phyloP scores from a whole-genome alignment of 1,140 invertebrate genomes.

The Drosophila kikkawai region DNA sequence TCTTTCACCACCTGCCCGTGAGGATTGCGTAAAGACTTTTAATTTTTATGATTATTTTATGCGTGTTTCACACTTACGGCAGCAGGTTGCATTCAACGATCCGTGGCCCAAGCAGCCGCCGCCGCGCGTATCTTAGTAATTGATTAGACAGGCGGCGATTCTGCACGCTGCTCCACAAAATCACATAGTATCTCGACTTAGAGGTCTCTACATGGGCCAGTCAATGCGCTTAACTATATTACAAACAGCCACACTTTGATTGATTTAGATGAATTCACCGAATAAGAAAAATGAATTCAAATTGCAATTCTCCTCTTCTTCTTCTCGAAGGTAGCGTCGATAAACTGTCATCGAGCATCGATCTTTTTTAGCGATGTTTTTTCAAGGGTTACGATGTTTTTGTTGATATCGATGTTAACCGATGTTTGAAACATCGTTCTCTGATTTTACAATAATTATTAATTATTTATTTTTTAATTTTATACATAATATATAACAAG shows the following conservation, averaged over 20 bases:
- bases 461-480: too few relatives aligned
- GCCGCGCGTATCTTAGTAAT: constrained; percentile 29
- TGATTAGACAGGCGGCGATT: constrained; percentile 52
- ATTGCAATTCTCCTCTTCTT: background rate
- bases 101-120: constrained; percentile 8
- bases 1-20: constrained; percentile 43
- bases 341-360: too few relatives aligned
- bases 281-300: background rate
- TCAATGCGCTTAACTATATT: background rate
- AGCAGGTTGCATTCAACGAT: constrained; percentile 48
- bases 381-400: too few relatives aligned
- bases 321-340: too few relatives aligned
- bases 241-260: background rate
- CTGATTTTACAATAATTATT: too few relatives aligned
- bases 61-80: constrained; percentile 62
- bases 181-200: background rate
- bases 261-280: background rate
- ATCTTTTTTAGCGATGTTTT: too few relatives aligned
- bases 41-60: constrained; percentile 77
- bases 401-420: too few relatives aligned
- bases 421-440: too few relatives aligned
- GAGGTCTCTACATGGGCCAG: background rate
- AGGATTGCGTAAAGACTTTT: constrained; percentile 67
- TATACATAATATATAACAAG: too few relatives aligned
- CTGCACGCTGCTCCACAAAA: constrained; percentile 23